These are phyloP conservation scores for Fragum whitleyi DNA, from an alignment of 2,888 invertebrate species.

Conservation along the genomic window DNA sequence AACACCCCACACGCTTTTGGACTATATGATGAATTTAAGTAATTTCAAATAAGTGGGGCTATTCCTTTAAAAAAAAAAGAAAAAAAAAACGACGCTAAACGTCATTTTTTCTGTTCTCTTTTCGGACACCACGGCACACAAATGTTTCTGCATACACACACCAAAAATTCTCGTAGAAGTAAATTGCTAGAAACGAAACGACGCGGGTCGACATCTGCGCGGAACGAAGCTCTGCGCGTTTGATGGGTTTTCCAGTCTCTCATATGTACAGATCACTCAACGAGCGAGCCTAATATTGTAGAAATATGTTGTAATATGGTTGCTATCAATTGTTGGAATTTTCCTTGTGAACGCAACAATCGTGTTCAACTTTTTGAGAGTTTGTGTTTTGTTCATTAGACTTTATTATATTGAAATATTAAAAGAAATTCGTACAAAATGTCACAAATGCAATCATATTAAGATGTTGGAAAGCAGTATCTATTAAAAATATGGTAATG, in stretches of 20 bases:
- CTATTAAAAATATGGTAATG: no score
- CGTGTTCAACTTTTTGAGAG: background rate
- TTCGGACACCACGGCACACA: background rate
- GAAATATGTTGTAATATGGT: slow-evolving; percentile 36
- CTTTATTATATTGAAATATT: no score
- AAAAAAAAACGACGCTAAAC: no score
- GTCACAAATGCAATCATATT: no score
- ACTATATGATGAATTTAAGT: no score
- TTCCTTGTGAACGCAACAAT: background rate
- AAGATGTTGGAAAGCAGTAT: no score
- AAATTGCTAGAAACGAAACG: slow-evolving; percentile 46
- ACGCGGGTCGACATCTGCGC: slow-evolving; percentile 55
- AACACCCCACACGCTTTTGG: no score
- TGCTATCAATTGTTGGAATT: slow-evolving; percentile 27
- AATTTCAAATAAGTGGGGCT: no score
- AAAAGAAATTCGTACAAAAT: no score
- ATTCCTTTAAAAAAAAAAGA: no score
- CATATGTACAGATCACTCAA: slow-evolving; percentile 54
- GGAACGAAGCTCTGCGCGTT: slow-evolving; percentile 27
- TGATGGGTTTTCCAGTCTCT: slow-evolving; percentile 51
- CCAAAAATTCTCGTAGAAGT: slow-evolving; percentile 20
- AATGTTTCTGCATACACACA: slow-evolving; percentile 6
- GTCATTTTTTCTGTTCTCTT: no score
- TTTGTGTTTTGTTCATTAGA: no score
- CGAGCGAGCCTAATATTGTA: slow-evolving; percentile 43